Evolutionary conservation across 2,888 invertebrate species (phyloP).

Genomic region (Selenia dentaria): DNA sequence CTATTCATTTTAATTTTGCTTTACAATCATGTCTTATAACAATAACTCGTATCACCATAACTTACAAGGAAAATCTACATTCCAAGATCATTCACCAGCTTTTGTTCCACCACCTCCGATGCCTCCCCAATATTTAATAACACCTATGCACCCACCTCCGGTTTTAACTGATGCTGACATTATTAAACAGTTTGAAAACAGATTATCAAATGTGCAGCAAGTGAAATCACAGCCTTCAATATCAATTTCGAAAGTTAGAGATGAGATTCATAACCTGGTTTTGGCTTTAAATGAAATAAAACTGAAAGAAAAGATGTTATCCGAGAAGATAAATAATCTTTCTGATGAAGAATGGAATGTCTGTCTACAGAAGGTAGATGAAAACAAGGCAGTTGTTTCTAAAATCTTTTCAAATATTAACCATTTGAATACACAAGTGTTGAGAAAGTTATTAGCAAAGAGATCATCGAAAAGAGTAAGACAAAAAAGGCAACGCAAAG

Average conservation of each 20-base stretch:
- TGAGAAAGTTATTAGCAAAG: constrained; percentile 72
- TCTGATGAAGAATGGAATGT: constrained; percentile 83
- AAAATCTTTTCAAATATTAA: constrained; percentile 64
- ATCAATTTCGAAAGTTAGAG: constrained; percentile 50
- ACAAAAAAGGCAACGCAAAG: constrained; percentile 65
- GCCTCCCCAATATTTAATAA: constrained; percentile 44
- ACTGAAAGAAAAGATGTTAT: constrained; percentile 63
- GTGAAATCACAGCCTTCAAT: constrained; percentile 17
- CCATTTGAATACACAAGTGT: constrained; percentile 60
- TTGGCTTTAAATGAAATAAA: constrained; percentile 48
- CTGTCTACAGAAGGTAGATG: constrained; percentile 75
- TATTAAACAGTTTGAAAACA: constrained; percentile 51
- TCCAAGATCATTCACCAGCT: constrained; percentile 51
- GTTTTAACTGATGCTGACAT: constrained; percentile 50
- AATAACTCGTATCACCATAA: constrained; percentile 64
- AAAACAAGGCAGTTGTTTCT: constrained; percentile 73
- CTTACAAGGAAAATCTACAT: constrained; percentile 63
- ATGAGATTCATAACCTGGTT: constrained; percentile 47
- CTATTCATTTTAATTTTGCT: constrained; percentile 45
- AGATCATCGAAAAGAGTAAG: constrained; percentile 75
- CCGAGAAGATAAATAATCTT: constrained; percentile 66
- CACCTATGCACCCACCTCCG: constrained; percentile 32
- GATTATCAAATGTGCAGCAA: constrained; percentile 15
- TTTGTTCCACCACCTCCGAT: constrained; percentile 49
- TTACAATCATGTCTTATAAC: constrained; percentile 73